Evolutionary conservation across 2,113 vertebrate genomes (phyloP).

Genomic region (Xenus cinereus): DNA sequence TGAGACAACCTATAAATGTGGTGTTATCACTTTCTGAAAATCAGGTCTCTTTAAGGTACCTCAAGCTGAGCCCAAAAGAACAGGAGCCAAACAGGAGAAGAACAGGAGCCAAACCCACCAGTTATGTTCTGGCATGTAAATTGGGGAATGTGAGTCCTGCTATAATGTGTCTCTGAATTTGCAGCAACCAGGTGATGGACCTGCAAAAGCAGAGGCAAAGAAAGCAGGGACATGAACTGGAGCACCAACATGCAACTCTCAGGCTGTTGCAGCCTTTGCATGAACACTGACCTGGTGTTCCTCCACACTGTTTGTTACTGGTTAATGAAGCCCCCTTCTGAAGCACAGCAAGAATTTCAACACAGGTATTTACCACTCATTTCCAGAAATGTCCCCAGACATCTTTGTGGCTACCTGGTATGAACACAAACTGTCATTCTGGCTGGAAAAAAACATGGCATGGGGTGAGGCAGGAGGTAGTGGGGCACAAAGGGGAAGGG

Average conservation of each 20-base stretch:
- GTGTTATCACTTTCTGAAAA: neutral
- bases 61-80: neutral
- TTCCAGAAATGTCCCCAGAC: neutral
- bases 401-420: neutral
- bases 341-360: neutral
- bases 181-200: neutral
- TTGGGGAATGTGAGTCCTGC: neutral
- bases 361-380: neutral
- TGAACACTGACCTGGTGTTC: neutral
- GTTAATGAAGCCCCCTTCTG: neutral
- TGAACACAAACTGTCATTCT: neutral
- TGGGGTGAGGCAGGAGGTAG: neutral
- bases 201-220: neutral
- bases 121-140: neutral
- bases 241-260: neutral
- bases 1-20: neutral
- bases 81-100: neutral
- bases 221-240: neutral
- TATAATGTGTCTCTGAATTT: neutral
- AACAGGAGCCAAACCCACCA: neutral
- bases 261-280: neutral
- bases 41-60: neutral
- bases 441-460: neutral
- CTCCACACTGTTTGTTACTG: neutral
- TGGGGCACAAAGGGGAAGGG: neutral